Evolutionary conservation across 1,140 invertebrate species (phyloP).

Genomic region (Drosophila quadrilineata): DNA sequence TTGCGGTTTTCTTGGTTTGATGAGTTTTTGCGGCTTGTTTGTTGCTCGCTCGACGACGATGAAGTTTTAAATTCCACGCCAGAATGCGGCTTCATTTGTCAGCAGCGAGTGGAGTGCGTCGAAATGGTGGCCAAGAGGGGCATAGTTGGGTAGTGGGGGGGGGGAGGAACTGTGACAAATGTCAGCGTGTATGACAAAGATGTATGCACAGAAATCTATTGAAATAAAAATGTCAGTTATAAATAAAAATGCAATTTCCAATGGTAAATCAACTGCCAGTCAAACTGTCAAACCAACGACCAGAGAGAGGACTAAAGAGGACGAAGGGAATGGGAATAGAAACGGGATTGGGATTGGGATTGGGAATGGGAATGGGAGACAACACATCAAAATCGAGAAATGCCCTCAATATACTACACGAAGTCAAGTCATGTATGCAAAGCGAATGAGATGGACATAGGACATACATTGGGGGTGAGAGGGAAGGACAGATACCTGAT

Average conservation of each 20-base stretch:
- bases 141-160: background rate
- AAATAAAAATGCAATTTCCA: conserved; percentile 46
- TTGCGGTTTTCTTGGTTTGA: conserved; percentile 42
- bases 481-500: too few relatives aligned
- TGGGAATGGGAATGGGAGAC: background rate
- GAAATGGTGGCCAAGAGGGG: background rate
- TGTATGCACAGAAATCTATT: conserved; percentile 41
- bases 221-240: conserved; percentile 45
- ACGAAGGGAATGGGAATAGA: background rate
- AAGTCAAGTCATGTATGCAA: too few relatives aligned
- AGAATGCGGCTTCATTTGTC: conserved; percentile 44
- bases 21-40: conserved; percentile 46
- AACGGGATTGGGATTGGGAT: background rate
- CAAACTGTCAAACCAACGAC: conserved; percentile 41
- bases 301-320: too few relatives aligned
- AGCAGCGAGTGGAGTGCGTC: background rate
- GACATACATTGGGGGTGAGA: too few relatives aligned
- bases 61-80: conserved; percentile 21
- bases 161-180: conserved; percentile 19
- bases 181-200: conserved; percentile 38
- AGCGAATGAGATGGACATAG: too few relatives aligned
- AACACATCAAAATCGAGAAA: too few relatives aligned
- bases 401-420: too few relatives aligned
- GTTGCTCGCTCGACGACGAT: conserved; percentile 20
- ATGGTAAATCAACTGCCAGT: conserved; percentile 42